Conservation (phyloP, 2,888 invertebrate species). For the Caenorhabditis parvicauda region DNA sequence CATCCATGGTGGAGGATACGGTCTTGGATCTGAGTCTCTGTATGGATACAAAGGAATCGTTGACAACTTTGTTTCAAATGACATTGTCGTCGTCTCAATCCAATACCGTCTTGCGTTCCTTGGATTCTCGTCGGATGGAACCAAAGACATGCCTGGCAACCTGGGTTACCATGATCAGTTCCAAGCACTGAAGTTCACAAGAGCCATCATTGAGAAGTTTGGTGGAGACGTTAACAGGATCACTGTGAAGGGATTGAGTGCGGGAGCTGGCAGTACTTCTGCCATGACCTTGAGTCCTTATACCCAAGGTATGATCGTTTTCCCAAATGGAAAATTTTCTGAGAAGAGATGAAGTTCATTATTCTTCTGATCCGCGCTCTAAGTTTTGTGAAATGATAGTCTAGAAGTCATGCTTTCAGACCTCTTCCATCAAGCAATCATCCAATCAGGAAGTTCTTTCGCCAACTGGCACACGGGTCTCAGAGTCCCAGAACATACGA, state of each 20-base stretch:
- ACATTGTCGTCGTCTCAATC: slow-evolving; percentile 43
- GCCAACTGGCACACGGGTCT: slow-evolving; percentile 36
- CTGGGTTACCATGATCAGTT: slow-evolving; percentile 47
- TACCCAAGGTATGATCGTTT: slow-evolving; percentile 33
- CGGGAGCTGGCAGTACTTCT: slow-evolving; percentile 37
- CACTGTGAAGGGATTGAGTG: slow-evolving; percentile 39
- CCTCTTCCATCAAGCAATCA: slow-evolving; percentile 42
- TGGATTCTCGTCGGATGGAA: slow-evolving; percentile 46
- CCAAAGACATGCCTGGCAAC: slow-evolving; percentile 38
- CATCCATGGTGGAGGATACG: slow-evolving; percentile 46
- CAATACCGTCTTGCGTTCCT: slow-evolving; percentile 44
- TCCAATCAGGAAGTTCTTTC: slow-evolving; percentile 43
- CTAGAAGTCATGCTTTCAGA: too few relatives aligned
- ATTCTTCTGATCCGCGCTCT: too few relatives aligned
- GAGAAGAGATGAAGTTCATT: too few relatives aligned
- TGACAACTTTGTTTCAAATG: slow-evolving; percentile 36
- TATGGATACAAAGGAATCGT: slow-evolving; percentile 38
- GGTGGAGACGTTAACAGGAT: slow-evolving; percentile 41
- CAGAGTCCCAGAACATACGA: slow-evolving; percentile 32
- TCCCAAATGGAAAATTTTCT: too few relatives aligned
- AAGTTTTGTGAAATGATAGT: too few relatives aligned
- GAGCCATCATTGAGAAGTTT: slow-evolving; percentile 41
- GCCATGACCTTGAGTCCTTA: slow-evolving; percentile 44
- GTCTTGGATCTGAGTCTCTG: slow-evolving; percentile 31
- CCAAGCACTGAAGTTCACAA: slow-evolving; percentile 37